These are phyloP conservation scores for Yponomeuta cagnagella DNA, from an alignment of 2,888 invertebrate genomes.

Conservation along the genomic window DNA sequence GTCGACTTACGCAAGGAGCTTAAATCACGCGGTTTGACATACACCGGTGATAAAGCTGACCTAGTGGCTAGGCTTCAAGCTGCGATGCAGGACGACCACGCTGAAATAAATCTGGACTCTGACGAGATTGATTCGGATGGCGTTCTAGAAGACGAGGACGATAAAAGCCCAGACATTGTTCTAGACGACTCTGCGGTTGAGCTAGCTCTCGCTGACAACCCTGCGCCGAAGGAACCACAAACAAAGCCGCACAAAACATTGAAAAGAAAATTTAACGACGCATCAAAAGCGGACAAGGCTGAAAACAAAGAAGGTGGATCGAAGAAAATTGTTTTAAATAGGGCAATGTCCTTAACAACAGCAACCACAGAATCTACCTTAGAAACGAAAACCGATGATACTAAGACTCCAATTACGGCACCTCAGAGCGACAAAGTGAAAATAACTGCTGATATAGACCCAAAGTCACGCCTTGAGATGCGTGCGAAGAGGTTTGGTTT, in stretches of 20 bases:
- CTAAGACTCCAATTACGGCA: slow-evolving; percentile 26
- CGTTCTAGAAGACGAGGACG: slow-evolving; percentile 73
- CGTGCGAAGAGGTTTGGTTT: slow-evolving; percentile 89
- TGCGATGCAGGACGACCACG: slow-evolving; percentile 65
- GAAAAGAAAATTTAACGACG: slow-evolving; percentile 50
- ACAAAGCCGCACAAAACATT: slow-evolving; percentile 45
- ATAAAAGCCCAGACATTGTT: slow-evolving; percentile 52
- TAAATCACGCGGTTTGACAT: slow-evolving; percentile 83
- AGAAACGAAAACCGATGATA: slow-evolving; percentile 26
- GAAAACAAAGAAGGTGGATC: slow-evolving; percentile 59
- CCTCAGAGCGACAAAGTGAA: slow-evolving; percentile 36
- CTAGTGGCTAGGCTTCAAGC: slow-evolving; percentile 83
- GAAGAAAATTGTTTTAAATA: slow-evolving; percentile 79
- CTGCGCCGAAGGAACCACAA: slow-evolving; percentile 32
- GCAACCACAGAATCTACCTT: slow-evolving; percentile 24
- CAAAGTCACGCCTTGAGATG: slow-evolving; percentile 80
- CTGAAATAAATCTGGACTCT: slow-evolving; percentile 58
- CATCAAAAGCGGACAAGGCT: slow-evolving; percentile 21
- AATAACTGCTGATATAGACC: slow-evolving; percentile 56
- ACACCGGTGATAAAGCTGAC: slow-evolving; percentile 88
- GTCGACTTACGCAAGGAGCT: slow-evolving; percentile 89
- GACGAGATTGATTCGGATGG: slow-evolving; percentile 73
- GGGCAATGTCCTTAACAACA: slow-evolving; percentile 53
- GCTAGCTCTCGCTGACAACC: slow-evolving; percentile 48
- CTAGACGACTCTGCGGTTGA: slow-evolving; percentile 57